Conservation (phyloP, 2,113 vertebrate species). For the Ibidorhyncha struthersii region DNA sequence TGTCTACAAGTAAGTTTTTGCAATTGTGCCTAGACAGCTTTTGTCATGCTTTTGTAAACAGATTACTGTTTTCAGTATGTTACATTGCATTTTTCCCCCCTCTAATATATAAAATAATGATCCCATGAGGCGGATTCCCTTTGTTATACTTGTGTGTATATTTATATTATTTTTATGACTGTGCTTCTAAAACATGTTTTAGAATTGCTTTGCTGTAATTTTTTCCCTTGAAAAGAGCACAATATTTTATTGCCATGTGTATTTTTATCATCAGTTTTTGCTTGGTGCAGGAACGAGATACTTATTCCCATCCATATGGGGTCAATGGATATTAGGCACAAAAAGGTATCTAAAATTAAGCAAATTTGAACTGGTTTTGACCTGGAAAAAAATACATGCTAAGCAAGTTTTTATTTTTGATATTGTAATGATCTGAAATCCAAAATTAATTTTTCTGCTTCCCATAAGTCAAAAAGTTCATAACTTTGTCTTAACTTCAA, state of each 20-base stretch:
- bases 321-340: background rate
- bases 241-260: background rate
- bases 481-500: background rate
- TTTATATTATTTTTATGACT: background rate
- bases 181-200: background rate
- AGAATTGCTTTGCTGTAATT: background rate
- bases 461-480: background rate
- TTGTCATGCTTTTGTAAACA: background rate
- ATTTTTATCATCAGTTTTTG: background rate
- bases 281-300: background rate
- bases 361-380: background rate
- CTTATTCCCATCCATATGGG: background rate
- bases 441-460: background rate
- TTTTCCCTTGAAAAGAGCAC: background rate
- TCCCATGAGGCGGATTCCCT: background rate
- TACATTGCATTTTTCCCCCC: fast-evolving
- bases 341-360: background rate
- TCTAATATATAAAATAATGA: background rate
- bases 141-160: background rate
- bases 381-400: background rate
- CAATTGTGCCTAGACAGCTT: background rate
- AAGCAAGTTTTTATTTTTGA: background rate
- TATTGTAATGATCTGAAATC: background rate
- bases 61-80: background rate
- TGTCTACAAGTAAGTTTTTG: background rate